A percentile compares a stretch with the other conserved stretches of the same genome.
These are phyloP conservation scores for Centropristis striata DNA, from an alignment of 2,113 vertebrate genomes.

Conservation along the genomic window DNA sequence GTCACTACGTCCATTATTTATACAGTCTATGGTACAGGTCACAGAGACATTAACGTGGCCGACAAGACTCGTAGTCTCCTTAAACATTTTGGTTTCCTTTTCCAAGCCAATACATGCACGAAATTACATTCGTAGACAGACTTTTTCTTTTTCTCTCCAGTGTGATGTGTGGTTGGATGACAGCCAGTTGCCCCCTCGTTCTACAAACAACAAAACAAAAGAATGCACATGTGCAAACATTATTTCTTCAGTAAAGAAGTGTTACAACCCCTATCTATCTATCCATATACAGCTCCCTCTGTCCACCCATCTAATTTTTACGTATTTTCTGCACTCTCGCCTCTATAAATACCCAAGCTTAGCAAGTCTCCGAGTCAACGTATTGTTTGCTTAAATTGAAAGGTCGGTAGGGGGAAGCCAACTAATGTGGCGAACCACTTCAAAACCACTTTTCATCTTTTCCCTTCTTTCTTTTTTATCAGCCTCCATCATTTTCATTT, in stretches of 20 bases:
- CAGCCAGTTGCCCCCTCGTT: background rate
- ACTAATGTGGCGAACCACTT: constrained; percentile 81
- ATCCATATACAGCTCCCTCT: background rate
- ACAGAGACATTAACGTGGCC: no score
- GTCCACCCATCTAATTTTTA: constrained; percentile 43
- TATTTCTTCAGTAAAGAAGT: background rate
- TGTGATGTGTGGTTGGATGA: background rate
- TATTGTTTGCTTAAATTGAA: constrained; percentile 79
- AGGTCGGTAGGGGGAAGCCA: constrained; percentile 65
- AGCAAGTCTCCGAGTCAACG: constrained; percentile 52
- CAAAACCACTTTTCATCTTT: constrained; percentile 83
- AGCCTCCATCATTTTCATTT: constrained; percentile 79
- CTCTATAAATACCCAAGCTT: constrained; percentile 48
- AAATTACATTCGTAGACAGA: background rate
- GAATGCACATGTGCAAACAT: background rate
- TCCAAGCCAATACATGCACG: background rate
- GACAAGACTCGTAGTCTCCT: background rate
- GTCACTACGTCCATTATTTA: no score
- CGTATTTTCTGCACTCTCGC: constrained; percentile 37
- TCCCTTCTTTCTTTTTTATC: constrained; percentile 72
- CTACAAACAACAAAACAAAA: background rate
- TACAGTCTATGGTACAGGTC: no score
- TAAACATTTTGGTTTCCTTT: background rate
- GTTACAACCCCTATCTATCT: background rate
- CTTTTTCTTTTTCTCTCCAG: background rate